Evolutionary conservation across 2,113 vertebrate species (phyloP), one percentile per base, ranked within the genome.

Genomic region (Micronycteris hirsuta): DNA sequence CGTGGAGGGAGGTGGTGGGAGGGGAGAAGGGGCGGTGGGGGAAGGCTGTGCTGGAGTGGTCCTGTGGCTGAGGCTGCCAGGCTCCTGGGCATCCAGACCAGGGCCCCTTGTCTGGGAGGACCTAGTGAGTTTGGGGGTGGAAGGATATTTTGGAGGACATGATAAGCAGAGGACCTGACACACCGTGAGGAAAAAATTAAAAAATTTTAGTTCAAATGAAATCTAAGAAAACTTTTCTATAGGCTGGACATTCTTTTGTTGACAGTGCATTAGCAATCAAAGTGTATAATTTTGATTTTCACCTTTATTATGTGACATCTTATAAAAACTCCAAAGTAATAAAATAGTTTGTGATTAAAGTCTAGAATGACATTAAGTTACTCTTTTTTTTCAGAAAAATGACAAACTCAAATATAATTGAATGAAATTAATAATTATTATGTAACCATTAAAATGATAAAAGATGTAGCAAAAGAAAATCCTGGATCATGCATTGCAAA

Each of bases 1-100:
- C 0, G 4, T 58, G 8, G 13, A 28, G 24, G 28, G 4, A 5
- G 36, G 1, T 4, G 31, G 24, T 5, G 5, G 15, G 0, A 4
- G 20, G 47, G 43, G 17, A 12, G 31, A 26, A 36, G 3, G 1
- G 28, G 14, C 4, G 4, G 7, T 0, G 5, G 16, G 19, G n/a
- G 7, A 8, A 26, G 49, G 17, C 3, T 0, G 0, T 24, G 26
- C 0, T 22, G 24, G 13, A 4, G 14, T 20, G 2, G 17, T 11
- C 49, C 14, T 4, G 28, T 0, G 36, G 31, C 1, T 0, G 17
- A 19, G 65, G 41, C 33, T 33, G 26, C 12, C 52, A 45, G 81
- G 22, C 1, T 3, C 5, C 33, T 24, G n/a, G 43, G 43, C 3
- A 10, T 8, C 12, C 47, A 41, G 49, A 19, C 17, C 1, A 26